Base-by-base conservation (phyloP, 2,888 invertebrate species). In the Hymenopus coronatus region DNA sequence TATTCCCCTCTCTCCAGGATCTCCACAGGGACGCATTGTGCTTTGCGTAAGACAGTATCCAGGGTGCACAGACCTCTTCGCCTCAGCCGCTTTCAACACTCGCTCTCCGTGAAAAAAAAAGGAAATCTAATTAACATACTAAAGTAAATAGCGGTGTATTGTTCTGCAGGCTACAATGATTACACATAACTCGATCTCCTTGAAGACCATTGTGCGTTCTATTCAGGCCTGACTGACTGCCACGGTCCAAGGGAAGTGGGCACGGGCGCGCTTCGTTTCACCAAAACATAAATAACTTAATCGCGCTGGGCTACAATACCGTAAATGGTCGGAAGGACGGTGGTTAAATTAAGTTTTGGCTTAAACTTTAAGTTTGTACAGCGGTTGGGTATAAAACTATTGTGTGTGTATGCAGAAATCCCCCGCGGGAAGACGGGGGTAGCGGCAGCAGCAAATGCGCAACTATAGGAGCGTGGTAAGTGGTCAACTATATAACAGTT, bases 261-360 rank as follows among this genome's bases (percentile, higher is more conserved):
- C 54, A 15, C 54, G 25, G 15, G 54, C 54, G 54, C 25, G 25
- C 54, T 70, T 70, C 82, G 40, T 28, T 46, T 88, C 84, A 88
- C 88, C 88, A 89, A 89, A 88, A 89, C 89, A 89, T 89, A 89
- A 89, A 89, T 89, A 89, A 89, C 88, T 89, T 88, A 89, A 89
- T 89, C 89, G 87, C 27, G 30, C 33, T n/a, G 87, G 7, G 30
- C 87, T 87, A 82, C 82, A 87, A 87, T 87, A 82, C 33, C 30
- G 28, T n/a, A 27, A 54, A 85, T 27, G 20, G 27, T 12, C 27
- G 81, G 87, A 87, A 81, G 28, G 28, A 28, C 28, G 28, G 87
- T 27, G 40, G 87, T 82, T 87, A 87, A 87, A 87, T 87, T 87
- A 87, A 87, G 87, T 87, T 87, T 87, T 70, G 40, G 82, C 82